Percentiles rank a stretch among this genome's conserved stretches.
phyloP scores from a whole-genome alignment of 2,888 invertebrate genomes.

The Cyaniris semiargus region DNA sequence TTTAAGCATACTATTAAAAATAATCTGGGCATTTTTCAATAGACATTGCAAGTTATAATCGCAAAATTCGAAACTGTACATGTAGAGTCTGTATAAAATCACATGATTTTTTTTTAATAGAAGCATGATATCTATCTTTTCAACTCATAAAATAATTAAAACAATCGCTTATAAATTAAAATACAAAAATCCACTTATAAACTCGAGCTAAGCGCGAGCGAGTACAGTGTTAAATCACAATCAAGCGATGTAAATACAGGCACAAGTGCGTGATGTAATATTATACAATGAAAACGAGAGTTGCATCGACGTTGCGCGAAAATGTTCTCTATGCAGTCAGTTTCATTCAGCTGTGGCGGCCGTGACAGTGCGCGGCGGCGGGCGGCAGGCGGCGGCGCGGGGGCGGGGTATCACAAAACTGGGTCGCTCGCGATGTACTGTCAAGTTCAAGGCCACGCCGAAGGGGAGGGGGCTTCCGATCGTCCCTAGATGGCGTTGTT shows the following conservation, averaged over 20 bases:
- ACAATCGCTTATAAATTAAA: background rate
- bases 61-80: no score
- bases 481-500: constrained; percentile 75
- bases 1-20: no score
- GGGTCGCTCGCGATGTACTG: constrained; percentile 72
- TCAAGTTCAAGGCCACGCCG: constrained; percentile 78
- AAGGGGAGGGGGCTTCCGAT: constrained; percentile 57
- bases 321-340: constrained; percentile 61
- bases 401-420: constrained; percentile 63
- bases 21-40: no score
- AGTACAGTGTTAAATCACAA: constrained; percentile 43
- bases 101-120: background rate
- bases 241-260: constrained; percentile 55
- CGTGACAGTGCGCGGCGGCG: constrained; percentile 60
- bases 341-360: constrained; percentile 69
- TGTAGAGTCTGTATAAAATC: background rate
- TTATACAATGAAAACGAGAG: constrained; percentile 69
- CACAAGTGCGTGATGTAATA: constrained; percentile 59
- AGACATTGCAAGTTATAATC: no score
- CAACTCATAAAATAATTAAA: background rate
- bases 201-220: background rate
- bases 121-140: no score
- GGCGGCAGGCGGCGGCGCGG: constrained; percentile 50
- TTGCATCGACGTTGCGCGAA: constrained; percentile 56
- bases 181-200: background rate